Base-by-base conservation (phyloP, 2,888 invertebrate genomes). In the Lapara coniferarum region DNA sequence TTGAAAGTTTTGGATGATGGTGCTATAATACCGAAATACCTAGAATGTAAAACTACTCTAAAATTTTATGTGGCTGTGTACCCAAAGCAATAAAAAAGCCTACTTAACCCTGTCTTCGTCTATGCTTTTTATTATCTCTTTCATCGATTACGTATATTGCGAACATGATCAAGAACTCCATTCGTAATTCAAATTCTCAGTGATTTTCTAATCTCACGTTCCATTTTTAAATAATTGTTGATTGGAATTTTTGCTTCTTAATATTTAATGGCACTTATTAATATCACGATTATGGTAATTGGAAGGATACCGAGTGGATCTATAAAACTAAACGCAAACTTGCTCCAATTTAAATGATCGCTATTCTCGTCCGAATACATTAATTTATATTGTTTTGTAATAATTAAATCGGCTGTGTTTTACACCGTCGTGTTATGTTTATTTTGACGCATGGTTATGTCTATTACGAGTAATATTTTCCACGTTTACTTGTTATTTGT, bases 301-400 rank as follows among this genome's bases (percentile, higher is more conserved):
- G 1, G 10, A 19, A 19, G 8, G 19, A 19, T 19, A 46, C 7
- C 16, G 13, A 49, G 49, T 46, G 49, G 63, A 46, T 63, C 46
- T 49, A 63, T 63, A 63, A 63, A 63, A 49, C 57, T 37, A 37
- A 16, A 63, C 49, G 16, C 49, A 71, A 68, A 71, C 70, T 69
- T 74, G 74, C 70, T 73, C 75, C 71, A 69, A 68, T 73, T 72
- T 71, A 30, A 66, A 71, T 69, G 71, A 71, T 71, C 72, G 66
- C 57, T 46, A 67, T 63, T 46, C 6, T 63, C 13, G 19, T 63
- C 49, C 4, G 68, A 68, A 75, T 74, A 75, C 69, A 72, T 73
- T 74, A 72, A 49, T 70, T 74, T 71, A 25, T 68, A 71, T 66
- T 30, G 71, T 66, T 73, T 76, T 72, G 71, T 68, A 71, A 71